Evolutionary conservation across 2,113 vertebrate species (phyloP).

Genomic region (Meriones unguiculatus): DNA sequence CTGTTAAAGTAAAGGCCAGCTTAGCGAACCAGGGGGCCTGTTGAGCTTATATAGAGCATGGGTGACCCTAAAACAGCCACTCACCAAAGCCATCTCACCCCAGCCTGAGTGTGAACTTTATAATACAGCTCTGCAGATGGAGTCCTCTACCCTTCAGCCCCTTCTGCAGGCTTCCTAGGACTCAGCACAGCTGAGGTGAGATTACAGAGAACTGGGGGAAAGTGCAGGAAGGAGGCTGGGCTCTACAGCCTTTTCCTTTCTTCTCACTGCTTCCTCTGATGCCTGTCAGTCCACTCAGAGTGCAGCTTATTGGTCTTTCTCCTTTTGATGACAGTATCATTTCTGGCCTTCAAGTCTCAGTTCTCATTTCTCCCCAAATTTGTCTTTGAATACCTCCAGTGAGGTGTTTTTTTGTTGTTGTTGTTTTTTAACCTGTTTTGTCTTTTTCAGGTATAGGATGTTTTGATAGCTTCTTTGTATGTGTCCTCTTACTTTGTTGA

Average conservation of each 20-base stretch:
- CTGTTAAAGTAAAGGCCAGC: not conserved
- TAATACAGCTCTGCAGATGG: not conserved
- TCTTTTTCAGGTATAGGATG: not conserved
- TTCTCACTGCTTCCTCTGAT: not conserved
- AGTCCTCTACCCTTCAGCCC: not conserved
- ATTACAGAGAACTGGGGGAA: not conserved
- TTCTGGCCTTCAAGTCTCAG: too few species aligned
- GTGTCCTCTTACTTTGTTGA: not conserved
- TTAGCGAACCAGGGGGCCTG: not conserved
- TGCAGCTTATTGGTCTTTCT: not conserved
- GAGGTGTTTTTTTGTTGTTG: not conserved
- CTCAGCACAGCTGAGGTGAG: not conserved
- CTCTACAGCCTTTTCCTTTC: not conserved
- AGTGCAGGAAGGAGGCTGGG: too few species aligned
- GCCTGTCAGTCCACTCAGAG: not conserved
- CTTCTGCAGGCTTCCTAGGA: not conserved
- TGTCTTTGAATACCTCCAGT: not conserved
- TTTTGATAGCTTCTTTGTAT: not conserved
- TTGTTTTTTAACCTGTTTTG: not conserved
- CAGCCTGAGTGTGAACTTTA: not conserved
- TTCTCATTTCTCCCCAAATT: not conserved
- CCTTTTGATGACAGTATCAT: not conserved
- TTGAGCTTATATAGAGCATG: not conserved
- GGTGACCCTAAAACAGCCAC: not conserved
- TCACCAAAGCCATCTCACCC: not conserved